Evolutionary conservation across 2,113 vertebrate species (phyloP).

Genomic region (Oreochromis spilurus): DNA sequence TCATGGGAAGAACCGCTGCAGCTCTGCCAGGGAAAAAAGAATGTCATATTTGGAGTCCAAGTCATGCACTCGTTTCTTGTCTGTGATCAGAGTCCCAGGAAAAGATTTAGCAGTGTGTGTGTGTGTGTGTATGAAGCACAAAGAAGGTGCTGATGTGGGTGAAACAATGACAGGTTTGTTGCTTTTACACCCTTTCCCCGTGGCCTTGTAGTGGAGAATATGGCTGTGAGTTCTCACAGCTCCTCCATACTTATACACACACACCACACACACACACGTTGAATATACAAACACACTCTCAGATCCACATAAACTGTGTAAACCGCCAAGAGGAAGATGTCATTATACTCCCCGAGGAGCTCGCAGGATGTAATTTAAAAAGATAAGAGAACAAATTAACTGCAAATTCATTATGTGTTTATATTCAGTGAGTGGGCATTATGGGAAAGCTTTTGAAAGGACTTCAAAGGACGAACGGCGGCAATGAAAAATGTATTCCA

Average conservation of each 20-base stretch:
- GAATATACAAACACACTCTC: background rate
- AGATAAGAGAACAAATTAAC: slow-evolving; percentile 54
- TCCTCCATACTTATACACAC: background rate
- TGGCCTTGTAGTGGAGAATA: background rate
- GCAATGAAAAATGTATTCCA: background rate
- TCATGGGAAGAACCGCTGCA: slow-evolving; percentile 43
- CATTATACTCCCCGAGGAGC: slow-evolving; percentile 25
- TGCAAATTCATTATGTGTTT: slow-evolving; percentile 37
- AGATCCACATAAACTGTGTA: slow-evolving; percentile 22
- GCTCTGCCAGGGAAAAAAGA: background rate
- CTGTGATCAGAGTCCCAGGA: slow-evolving; percentile 21
- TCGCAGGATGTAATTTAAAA: slow-evolving; percentile 42
- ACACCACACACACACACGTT: background rate
- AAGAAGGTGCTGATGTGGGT: slow-evolving; percentile 55
- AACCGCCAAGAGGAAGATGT: slow-evolving; percentile 28
- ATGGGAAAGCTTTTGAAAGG: slow-evolving; percentile 7
- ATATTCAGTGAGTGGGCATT: slow-evolving; percentile 14
- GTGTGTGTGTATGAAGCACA: background rate
- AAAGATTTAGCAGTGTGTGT: slow-evolving; percentile 3
- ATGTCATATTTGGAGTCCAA: slow-evolving; percentile 32
- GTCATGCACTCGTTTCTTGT: background rate
- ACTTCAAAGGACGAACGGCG: background rate
- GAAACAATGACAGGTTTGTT: slow-evolving; percentile 68
- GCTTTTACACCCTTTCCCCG: background rate
- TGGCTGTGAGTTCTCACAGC: slow-evolving; percentile 17